Percentiles rank a stretch among this genome's conserved stretches.
Evolutionary conservation across 1,140 invertebrate species (phyloP).

Genomic region (Steinernema khuongi): DNA sequence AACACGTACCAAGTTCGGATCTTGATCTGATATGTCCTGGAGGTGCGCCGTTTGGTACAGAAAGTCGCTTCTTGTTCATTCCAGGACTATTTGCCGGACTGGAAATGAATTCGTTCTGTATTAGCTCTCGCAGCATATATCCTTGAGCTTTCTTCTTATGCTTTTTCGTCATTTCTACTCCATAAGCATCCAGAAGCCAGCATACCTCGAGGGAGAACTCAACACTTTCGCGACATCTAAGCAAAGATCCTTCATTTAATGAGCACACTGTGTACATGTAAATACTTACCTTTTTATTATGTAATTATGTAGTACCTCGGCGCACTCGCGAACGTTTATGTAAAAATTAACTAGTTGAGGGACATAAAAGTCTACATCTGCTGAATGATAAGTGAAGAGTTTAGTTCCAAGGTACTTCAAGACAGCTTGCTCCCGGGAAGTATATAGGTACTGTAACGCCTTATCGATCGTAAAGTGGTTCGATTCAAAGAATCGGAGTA

Average conservation of each 20-base stretch:
- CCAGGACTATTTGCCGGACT: not conserved
- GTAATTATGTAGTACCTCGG: constrained; percentile 89
- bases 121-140: not conserved
- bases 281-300: constrained; percentile 74
- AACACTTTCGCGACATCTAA: not conserved
- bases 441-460: not conserved
- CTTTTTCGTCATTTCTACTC: not conserved
- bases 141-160: not conserved
- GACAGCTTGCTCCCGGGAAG: constrained; percentile 22
- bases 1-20: constrained; percentile 1
- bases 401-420: constrained; percentile 69
- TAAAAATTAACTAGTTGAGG: constrained; percentile 97
- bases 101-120: not conserved
- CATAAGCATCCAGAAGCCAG: constrained; percentile 2
- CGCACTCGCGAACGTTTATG: constrained; percentile 90
- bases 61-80: not conserved
- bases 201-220: not conserved
- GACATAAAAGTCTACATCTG: constrained; percentile 92
- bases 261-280: not conserved
- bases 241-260: not conserved
- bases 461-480: not conserved
- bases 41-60: not conserved
- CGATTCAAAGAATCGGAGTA: not conserved
- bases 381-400: constrained; percentile 84
- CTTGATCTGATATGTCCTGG: not conserved